Percentiles rank a stretch among this genome's conserved stretches.
These are phyloP conservation scores for Ptychodera flava DNA, from an alignment of 35 echinoderm and acorn worm species.

Conservation along the genomic window DNA sequence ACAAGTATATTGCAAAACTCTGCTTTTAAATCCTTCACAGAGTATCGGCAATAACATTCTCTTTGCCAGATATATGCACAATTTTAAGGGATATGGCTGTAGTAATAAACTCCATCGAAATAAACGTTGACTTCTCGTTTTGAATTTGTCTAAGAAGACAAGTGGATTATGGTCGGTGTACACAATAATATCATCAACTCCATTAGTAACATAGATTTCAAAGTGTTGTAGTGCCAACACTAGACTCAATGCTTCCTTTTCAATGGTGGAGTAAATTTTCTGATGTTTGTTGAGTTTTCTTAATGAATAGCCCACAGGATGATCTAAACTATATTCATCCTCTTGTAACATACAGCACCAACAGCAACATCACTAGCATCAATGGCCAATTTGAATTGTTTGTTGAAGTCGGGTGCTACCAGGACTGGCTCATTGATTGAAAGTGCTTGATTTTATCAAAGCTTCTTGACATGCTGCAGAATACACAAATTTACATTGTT, in stretches of 20 bases:
- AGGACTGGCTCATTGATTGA: constrained; percentile 41
- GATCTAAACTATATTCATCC: constrained; percentile 35
- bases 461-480: constrained; percentile 33
- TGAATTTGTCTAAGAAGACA: background rate
- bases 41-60: constrained; percentile 6
- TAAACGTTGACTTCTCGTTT: background rate
- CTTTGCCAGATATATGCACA: constrained; percentile 4
- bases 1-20: too few species aligned
- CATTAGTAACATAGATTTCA: background rate
- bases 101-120: constrained; percentile 8
- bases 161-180: constrained; percentile 7
- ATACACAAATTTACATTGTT: constrained; percentile 46
- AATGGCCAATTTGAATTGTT: constrained; percentile 44
- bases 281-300: constrained; percentile 56
- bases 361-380: constrained; percentile 61
- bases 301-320: constrained; percentile 59
- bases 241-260: constrained; percentile 44
- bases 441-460: constrained; percentile 53
- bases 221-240: constrained; percentile 23
- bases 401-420: constrained; percentile 37
- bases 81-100: constrained; percentile 3
- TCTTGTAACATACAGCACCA: constrained; percentile 44
- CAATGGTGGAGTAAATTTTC: constrained; percentile 41
- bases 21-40: too few species aligned
- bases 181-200: background rate